Evolutionary conservation across 2,113 vertebrate species (phyloP).

Genomic region (Hypanus sabinus): DNA sequence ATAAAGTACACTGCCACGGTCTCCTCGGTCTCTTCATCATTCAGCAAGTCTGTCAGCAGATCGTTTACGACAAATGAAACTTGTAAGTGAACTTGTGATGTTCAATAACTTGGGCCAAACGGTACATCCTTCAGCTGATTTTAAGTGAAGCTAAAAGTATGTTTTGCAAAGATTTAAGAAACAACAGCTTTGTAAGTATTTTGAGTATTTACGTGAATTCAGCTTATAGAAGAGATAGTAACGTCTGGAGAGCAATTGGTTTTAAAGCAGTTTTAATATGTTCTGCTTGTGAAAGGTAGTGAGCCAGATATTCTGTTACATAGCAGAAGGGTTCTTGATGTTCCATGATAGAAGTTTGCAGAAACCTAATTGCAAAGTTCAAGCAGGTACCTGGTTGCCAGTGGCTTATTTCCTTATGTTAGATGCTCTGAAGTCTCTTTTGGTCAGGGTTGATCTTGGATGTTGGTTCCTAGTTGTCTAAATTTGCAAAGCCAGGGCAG

Average conservation of each 20-base stretch:
- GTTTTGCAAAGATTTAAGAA: constrained; percentile 4
- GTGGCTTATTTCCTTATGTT: not conserved
- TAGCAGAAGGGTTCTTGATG: not conserved
- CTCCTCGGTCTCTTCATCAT: constrained; percentile 70
- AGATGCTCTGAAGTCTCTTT: no score
- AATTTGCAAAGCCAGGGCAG: no score
- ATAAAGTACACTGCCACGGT: constrained; percentile 66
- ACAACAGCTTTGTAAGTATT: not conserved
- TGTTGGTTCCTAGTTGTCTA: no score
- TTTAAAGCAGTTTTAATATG: not conserved
- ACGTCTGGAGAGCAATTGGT: not conserved
- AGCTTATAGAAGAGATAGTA: not conserved
- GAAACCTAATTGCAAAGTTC: no score
- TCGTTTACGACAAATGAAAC: constrained; percentile 69
- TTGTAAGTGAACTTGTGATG: constrained; percentile 59
- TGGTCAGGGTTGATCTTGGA: no score
- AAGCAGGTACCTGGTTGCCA: not conserved
- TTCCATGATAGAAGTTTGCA: not conserved
- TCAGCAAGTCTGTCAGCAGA: constrained; percentile 75
- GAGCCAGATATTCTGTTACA: not conserved
- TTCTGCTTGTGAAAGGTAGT: not conserved
- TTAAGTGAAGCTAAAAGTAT: not conserved
- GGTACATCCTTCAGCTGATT: not conserved
- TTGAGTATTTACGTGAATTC: not conserved
- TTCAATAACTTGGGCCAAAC: not conserved